A percentile compares a stretch with the other conserved stretches of the same genome.
Conservation (phyloP, 1,140 invertebrate genomes). For the Episyrphus balteatus region DNA sequence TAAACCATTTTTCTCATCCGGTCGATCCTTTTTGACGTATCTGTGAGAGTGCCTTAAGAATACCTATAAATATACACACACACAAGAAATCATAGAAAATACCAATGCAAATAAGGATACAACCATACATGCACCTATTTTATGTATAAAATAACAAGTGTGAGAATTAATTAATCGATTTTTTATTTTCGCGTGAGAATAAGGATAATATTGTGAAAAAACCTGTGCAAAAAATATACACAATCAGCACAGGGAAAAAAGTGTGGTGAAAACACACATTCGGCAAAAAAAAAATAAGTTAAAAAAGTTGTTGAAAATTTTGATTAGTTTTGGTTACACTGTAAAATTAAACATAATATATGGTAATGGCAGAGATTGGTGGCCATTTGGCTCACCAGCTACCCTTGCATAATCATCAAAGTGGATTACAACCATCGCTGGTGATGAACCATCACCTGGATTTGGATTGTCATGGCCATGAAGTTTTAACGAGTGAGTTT, state of each 20-base stretch:
- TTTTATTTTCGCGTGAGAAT: neutral
- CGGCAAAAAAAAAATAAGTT: neutral
- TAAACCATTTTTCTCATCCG: too few relatives aligned
- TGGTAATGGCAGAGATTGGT: conserved; percentile 49
- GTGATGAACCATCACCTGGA: conserved; percentile 46
- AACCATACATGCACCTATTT: neutral
- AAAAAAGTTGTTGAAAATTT: neutral
- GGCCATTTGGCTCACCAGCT: conserved; percentile 47
- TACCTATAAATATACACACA: neutral
- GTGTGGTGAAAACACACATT: neutral
- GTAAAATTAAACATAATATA: conserved; percentile 36
- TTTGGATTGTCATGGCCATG: conserved; percentile 36
- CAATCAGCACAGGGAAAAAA: too few relatives aligned
- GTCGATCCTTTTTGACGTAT: too few relatives aligned
- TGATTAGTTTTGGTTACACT: neutral
- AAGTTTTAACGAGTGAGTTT: conserved; percentile 35
- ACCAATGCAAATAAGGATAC: neutral
- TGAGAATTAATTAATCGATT: neutral
- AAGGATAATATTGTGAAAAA: neutral
- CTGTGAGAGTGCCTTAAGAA: too few relatives aligned
- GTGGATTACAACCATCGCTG: conserved; percentile 45
- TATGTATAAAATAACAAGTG: neutral
- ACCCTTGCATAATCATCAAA: conserved; percentile 42
- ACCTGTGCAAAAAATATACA: neutral
- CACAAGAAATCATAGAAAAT: neutral